Percentiles rank a stretch among this genome's conserved stretches.
Conservation (phyloP, 2,888 invertebrate genomes). For the Netelia inedita region DNA sequence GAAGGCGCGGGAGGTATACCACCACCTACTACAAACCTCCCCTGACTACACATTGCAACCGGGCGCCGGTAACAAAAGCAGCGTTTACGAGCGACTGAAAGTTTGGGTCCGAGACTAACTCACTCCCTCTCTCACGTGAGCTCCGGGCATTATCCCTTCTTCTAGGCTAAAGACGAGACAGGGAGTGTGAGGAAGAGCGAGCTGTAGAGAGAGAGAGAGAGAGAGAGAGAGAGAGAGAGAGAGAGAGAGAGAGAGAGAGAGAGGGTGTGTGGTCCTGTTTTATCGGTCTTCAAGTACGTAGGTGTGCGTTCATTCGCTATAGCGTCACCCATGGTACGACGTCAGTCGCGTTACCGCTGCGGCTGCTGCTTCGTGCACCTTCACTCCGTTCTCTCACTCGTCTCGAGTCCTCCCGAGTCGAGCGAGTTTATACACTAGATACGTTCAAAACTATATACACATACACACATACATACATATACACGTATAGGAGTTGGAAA, state of each 20-base stretch:
- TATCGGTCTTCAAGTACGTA: conserved; percentile 77
- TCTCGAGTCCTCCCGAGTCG: conserved; percentile 23
- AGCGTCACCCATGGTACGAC: conserved; percentile 39
- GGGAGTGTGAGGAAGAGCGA: neutral
- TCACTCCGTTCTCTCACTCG: conserved; percentile 41
- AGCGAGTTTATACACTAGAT: conserved; percentile 45
- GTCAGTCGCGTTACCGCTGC: conserved; percentile 43
- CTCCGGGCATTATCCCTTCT: conserved; percentile 55
- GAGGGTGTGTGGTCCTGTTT: conserved; percentile 77
- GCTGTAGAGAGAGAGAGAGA: conserved; percentile 4
- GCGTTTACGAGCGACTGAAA: conserved; percentile 80
- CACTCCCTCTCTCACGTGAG: conserved; percentile 38
- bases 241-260: conserved; percentile 53
- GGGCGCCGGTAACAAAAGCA: conserved; percentile 61
- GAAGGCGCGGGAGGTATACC: conserved; percentile 47
- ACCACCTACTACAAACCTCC: conserved; percentile 39
- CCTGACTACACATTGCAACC: conserved; percentile 51
- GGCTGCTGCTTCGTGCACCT: conserved; percentile 48
- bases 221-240: conserved; percentile 48
- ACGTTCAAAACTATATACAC: conserved; percentile 43
- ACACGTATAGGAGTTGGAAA: conserved; percentile 75
- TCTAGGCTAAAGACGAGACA: conserved; percentile 5
- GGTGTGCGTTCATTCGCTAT: conserved; percentile 51
- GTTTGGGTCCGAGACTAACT: conserved; percentile 65
- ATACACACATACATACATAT: too few species aligned